Percentiles rank a stretch among this genome's conserved stretches.
Conservation (phyloP, 1,140 invertebrate genomes). For the Orussus abietinus region DNA sequence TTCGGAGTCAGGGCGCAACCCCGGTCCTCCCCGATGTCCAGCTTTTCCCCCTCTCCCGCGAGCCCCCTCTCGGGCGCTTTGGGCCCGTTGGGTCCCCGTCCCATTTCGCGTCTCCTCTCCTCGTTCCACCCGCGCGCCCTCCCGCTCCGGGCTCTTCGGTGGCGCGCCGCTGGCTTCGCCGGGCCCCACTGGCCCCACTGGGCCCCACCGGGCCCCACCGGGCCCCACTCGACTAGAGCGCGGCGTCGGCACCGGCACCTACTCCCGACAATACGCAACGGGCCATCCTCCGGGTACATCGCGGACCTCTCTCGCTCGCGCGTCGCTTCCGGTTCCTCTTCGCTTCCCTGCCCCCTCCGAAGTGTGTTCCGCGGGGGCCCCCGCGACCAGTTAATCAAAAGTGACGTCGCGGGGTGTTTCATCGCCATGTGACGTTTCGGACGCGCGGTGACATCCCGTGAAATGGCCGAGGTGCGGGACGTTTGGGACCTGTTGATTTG, state of each 20-base stretch:
- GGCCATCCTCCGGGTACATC: slow-evolving; percentile 5
- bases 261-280: slow-evolving; percentile 13
- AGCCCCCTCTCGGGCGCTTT: slow-evolving; percentile 1
- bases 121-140: slow-evolving; percentile 31
- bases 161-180: slow-evolving; percentile 26
- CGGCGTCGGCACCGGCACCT: slow-evolving; percentile 23
- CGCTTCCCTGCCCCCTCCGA: slow-evolving; percentile 17
- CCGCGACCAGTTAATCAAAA: slow-evolving; percentile 10
- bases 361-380: background rate
- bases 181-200: background rate
- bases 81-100: slow-evolving; percentile 23
- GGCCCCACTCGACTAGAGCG: slow-evolving; percentile 28
- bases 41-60: slow-evolving; percentile 3
- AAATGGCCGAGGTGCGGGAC: too few species aligned
- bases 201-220: slow-evolving; percentile 8
- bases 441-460: too few species aligned
- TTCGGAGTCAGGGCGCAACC: too few species aligned
- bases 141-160: slow-evolving; percentile 34
- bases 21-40: too few species aligned
- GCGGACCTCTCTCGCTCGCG: slow-evolving; percentile 6
- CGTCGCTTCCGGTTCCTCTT: slow-evolving; percentile 20
- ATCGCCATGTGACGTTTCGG: too few species aligned
- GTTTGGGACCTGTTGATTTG: too few species aligned
- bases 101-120: slow-evolving; percentile 26
- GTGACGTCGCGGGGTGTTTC: too few species aligned